Evolutionary conservation across 2,797 vertebrate genomes (phyloP).

Genomic region (Tapirus indicus): DNA sequence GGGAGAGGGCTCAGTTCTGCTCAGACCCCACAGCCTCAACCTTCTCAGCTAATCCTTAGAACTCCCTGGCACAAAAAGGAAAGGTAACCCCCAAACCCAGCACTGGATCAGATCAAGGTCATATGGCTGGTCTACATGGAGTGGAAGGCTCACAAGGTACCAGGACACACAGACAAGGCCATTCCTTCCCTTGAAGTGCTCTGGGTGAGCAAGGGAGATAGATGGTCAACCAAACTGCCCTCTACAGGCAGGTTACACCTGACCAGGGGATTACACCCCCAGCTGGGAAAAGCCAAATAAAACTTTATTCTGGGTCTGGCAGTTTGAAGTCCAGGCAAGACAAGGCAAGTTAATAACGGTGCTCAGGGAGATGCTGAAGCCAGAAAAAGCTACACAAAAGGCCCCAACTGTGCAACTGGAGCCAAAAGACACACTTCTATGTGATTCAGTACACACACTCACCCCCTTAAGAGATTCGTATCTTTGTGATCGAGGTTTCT

Average conservation of each 20-base stretch:
- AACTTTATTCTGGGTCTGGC: background rate
- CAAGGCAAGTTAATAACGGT: accelerated
- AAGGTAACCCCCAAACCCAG: background rate
- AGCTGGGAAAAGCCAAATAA: background rate
- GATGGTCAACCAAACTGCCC: background rate
- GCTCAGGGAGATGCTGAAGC: background rate
- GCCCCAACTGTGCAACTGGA: background rate
- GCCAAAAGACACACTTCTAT: background rate
- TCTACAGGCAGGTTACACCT: background rate
- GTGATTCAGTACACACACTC: conserved; percentile 79
- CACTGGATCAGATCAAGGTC: background rate
- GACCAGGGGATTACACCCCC: background rate
- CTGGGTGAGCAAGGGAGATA: background rate
- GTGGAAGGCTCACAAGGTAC: background rate
- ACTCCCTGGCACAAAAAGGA: background rate
- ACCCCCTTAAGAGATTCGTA: conserved; percentile 98
- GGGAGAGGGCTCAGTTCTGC: background rate
- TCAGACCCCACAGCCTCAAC: background rate
- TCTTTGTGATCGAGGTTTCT: conserved; percentile 94
- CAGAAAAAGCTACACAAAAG: background rate
- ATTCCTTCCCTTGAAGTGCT: background rate
- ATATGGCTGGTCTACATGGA: background rate
- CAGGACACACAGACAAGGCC: background rate
- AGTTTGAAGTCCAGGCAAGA: background rate
- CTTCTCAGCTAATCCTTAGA: background rate